Conservation (phyloP, 2,113 vertebrate genomes). For the Muntiacus reevesi region DNA sequence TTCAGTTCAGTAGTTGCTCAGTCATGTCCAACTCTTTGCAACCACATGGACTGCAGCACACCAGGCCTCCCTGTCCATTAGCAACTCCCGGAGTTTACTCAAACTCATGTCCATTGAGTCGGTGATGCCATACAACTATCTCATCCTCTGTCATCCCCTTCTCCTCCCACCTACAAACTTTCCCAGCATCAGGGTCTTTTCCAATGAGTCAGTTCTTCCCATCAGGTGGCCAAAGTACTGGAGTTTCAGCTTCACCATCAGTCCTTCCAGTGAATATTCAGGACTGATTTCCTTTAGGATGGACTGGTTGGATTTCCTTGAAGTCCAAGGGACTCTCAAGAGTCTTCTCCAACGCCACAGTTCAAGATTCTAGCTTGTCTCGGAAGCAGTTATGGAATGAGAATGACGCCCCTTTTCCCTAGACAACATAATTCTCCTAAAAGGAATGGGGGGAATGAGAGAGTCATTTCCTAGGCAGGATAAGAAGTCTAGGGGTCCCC, state of each 20-base stretch:
- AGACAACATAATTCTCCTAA: no score
- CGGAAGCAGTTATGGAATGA: no score
- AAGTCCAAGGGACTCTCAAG: neutral
- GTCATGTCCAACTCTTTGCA: neutral
- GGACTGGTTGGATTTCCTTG: neutral
- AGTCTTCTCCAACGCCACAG: neutral
- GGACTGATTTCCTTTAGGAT: neutral
- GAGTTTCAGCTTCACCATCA: neutral
- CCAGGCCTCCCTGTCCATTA: neutral
- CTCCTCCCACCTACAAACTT: neutral
- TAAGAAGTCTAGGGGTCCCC: no score
- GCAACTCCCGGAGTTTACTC: neutral
- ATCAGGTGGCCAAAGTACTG: neutral
- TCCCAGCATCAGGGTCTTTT: neutral
- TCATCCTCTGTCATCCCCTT: neutral
- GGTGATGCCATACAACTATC: neutral
- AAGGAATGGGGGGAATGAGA: no score
- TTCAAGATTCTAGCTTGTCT: neutral
- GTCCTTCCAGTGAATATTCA: neutral
- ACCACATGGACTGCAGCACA: neutral
- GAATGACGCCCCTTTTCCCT: no score
- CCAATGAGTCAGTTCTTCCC: neutral
- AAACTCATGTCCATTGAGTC: neutral
- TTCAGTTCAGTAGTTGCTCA: neutral
- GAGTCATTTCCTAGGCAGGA: no score